phyloP scores from a whole-genome alignment of 2,113 vertebrate genomes.

The Trinectes maculatus region DNA sequence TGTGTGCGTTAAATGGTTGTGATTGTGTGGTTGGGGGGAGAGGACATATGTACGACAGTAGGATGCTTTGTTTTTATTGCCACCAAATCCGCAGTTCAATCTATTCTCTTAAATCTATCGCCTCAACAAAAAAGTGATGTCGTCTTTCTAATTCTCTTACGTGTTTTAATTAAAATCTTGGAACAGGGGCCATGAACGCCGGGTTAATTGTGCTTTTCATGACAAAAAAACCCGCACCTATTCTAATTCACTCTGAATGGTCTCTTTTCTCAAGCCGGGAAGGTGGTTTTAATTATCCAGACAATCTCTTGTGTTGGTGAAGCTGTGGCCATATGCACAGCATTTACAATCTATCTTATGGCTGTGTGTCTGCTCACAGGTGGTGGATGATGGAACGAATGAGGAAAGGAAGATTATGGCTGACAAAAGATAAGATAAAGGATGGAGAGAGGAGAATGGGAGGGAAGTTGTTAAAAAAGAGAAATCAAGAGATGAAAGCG shows the following conservation, averaged over 20 bases:
- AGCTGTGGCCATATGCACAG: constrained; percentile 34
- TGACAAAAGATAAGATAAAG: not conserved
- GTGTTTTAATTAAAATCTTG: constrained; percentile 58
- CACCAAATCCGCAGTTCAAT: not conserved
- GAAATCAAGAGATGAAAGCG: too few relatives aligned
- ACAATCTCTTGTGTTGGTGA: constrained; percentile 33
- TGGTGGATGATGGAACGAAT: not conserved
- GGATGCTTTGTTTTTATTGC: too few relatives aligned
- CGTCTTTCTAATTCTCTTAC: constrained; percentile 23
- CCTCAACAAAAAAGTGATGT: constrained; percentile 14
- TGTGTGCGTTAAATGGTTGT: constrained; percentile 18
- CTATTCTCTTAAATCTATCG: not conserved
- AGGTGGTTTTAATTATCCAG: constrained; percentile 59
- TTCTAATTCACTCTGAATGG: constrained; percentile 34
- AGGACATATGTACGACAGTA: not conserved
- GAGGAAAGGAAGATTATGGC: not conserved
- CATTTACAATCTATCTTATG: constrained; percentile 17
- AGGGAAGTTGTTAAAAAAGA: not conserved
- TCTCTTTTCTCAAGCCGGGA: constrained; percentile 25
- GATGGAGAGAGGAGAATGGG: not conserved
- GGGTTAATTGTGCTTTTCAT: constrained; percentile 57
- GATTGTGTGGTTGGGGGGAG: constrained; percentile 12
- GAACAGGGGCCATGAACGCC: constrained; percentile 24
- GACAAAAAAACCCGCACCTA: constrained; percentile 44
- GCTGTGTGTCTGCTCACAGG: constrained; percentile 3